phyloP scores from a whole-genome alignment of 2,797 vertebrate species.

The Peromyscus attwateri region DNA sequence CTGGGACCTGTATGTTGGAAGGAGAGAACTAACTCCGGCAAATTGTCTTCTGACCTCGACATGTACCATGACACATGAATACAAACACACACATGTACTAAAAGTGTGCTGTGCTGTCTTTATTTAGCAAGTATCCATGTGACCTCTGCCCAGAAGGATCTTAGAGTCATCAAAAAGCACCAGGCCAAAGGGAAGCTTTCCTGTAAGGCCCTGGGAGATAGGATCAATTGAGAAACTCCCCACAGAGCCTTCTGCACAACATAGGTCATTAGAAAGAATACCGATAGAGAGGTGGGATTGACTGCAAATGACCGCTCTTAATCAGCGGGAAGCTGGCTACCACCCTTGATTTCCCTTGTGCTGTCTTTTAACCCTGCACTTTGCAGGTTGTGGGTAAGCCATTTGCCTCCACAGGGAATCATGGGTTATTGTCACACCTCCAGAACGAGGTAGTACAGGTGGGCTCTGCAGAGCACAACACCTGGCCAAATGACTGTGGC shows the following conservation, averaged over 20 bases:
- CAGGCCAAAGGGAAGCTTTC: not conserved
- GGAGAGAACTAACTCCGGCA: not conserved
- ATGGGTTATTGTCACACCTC: accelerated
- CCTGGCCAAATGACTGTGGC: accelerated
- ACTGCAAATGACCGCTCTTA: not conserved
- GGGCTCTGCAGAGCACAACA: not conserved
- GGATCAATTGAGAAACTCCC: not conserved
- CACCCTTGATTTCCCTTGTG: accelerated
- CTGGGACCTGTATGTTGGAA: too few species aligned
- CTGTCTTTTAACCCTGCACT: accelerated
- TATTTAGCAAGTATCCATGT: not conserved
- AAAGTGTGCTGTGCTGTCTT: not conserved
- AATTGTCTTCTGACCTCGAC: not conserved
- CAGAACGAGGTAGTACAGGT: not conserved
- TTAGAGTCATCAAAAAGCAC: too few species aligned
- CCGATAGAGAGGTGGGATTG: not conserved
- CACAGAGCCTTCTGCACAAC: not conserved
- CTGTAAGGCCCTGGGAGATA: not conserved
- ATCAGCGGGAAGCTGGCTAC: not conserved
- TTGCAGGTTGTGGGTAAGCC: not conserved
- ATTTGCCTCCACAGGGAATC: not conserved
- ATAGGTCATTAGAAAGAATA: not conserved
- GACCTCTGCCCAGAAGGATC: not conserved
- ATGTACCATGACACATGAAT: not conserved
- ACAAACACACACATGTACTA: too few species aligned